phyloP scores from a whole-genome alignment of 2,797 vertebrate species.

The Notolabrus celidotus region DNA sequence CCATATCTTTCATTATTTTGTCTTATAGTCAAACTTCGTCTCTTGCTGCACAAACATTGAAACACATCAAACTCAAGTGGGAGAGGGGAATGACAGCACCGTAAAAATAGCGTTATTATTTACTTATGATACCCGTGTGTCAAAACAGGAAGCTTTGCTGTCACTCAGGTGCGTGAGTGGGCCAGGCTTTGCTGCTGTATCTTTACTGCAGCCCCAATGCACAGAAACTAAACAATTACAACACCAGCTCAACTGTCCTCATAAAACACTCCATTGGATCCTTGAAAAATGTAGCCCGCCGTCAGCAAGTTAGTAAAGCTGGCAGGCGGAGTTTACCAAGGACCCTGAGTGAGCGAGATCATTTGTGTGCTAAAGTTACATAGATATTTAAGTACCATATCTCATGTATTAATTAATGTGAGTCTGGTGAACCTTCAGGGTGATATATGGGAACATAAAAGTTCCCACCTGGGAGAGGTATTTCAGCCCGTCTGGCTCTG shows the following conservation, averaged over 20 bases:
- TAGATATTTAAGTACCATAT: constrained; percentile 40
- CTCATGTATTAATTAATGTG: constrained; percentile 56
- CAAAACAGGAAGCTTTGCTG: constrained; percentile 24
- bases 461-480: background rate
- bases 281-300: constrained; percentile 35
- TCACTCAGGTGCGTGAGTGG: constrained; percentile 32
- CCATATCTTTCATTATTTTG: background rate
- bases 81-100: background rate
- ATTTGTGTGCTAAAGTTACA: constrained; percentile 44
- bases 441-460: constrained; percentile 49
- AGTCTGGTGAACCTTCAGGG: constrained; percentile 28
- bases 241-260: constrained; percentile 17
- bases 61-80: constrained; percentile 3
- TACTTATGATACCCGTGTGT: constrained; percentile 21
- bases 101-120: constrained; percentile 37
- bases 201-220: constrained; percentile 11
- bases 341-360: constrained; percentile 10
- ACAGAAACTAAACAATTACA: constrained; percentile 54
- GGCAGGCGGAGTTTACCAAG: constrained; percentile 26
- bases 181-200: constrained; percentile 13
- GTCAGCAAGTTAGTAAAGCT: constrained; percentile 49
- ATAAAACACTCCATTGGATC: constrained; percentile 41
- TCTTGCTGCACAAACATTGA: background rate
- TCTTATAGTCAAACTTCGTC: background rate
- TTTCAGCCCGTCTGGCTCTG: constrained; percentile 21